These are phyloP conservation scores for Eupithecia tripunctaria DNA, from an alignment of 2,888 invertebrate genomes.

Conservation along the genomic window DNA sequence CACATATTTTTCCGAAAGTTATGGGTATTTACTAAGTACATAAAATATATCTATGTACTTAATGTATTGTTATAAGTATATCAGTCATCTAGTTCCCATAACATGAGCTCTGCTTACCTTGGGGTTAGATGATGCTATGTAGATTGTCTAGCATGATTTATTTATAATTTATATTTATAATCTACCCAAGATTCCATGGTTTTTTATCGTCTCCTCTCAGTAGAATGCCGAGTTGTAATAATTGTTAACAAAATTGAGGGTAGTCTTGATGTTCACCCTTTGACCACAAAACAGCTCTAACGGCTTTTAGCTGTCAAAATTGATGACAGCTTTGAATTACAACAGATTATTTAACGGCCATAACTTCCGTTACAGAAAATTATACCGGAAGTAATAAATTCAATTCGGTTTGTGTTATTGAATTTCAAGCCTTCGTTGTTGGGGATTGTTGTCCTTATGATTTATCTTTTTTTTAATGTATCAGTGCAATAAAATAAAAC, in stretches of 20 bases:
- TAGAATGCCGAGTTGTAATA: background rate
- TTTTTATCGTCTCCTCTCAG: background rate
- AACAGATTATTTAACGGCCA: background rate
- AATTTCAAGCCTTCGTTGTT: background rate
- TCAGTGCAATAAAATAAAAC: no score
- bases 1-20: no score
- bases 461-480: no score
- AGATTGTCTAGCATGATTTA: no score
- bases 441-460: background rate
- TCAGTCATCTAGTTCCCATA: no score
- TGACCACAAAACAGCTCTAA: slow-evolving; percentile 1
- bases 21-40: no score
- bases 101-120: no score
- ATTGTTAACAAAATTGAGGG: background rate
- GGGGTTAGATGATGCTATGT: no score
- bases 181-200: background rate
- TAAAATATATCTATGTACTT: no score
- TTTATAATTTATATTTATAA: no score
- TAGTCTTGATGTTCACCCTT: background rate
- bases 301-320: background rate
- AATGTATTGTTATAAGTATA: no score
- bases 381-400: background rate
- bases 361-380: slow-evolving; percentile 1
- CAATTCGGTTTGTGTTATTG: background rate
- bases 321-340: slow-evolving; percentile 1